Base-by-base conservation (phyloP, 2,113 vertebrate species). In the Hystrix cristata region DNA sequence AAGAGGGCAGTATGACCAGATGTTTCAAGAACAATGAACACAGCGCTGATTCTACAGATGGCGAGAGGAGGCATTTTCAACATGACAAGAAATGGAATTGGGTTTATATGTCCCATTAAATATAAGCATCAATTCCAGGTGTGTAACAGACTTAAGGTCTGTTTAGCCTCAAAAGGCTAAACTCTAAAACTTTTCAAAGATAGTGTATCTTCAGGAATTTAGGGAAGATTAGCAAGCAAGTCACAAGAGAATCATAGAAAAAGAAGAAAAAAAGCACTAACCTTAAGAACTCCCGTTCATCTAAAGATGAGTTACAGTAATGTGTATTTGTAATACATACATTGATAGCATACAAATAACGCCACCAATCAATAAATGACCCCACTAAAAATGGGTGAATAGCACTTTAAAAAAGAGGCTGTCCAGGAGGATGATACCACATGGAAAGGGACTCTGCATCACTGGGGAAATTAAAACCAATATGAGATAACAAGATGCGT, bases 81-180 rank as follows among this genome's bases (percentile, higher is more conserved):
- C 10, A 29, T 0, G 27, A 34, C 67, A 92, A 91, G 43, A 87
- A 84, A 86, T 43, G 43, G 67, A 90, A 34, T 19, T 81, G 65
- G 16, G 27, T 82, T 87, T 93, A 55, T 79, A 18, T 31, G 19
- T 95, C 46, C 55, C 46, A 59, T 11, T 80, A 69, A 71, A 84
- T 43, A 67, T 43, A 72, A 71, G 57, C 31, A 69, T 83, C 34
- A 62, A 55, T 81, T 92, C 51, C 59, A 88, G 34, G 74, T 27
- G 29, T 34, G n/a, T 31, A 64, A 84, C 0, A 53, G n/a, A 91
- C 29, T 48, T 43, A 48, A 76, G 46, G 15, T 74, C 38, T 90
- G 10, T 31, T 84, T 79, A 8, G 4, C 31, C 25, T 87, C 31
- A 14, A 92, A 65, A 69, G 16, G 18, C 43, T 74, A 74, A 79